A percentile compares a stretch with the other conserved stretches of the same genome.
phyloP scores from a whole-genome alignment of 2,888 invertebrate genomes.

The Alcis repandata region DNA sequence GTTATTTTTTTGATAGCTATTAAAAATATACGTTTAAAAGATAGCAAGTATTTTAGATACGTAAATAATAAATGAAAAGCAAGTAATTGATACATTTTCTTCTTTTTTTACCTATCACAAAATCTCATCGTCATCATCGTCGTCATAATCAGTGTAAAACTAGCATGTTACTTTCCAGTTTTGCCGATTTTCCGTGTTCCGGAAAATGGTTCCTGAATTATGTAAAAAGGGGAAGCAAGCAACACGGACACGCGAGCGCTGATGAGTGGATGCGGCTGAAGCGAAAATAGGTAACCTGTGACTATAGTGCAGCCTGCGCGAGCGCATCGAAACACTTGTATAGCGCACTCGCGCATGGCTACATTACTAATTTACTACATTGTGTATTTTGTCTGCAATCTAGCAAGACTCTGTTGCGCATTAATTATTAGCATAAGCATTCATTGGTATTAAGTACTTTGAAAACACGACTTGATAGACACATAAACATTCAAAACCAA shows the following conservation, averaged over 20 bases:
- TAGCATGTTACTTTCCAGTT: not conserved
- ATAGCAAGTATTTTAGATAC: not conserved
- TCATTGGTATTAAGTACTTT: not conserved
- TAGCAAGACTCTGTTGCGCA: not conserved
- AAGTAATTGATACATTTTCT: not conserved
- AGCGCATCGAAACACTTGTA: slow-evolving; percentile 34
- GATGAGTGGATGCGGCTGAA: slow-evolving; percentile 26
- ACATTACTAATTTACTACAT: not conserved
- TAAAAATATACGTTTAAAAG: no score
- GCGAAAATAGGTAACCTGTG: not conserved
- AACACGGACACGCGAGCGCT: slow-evolving; percentile 39
- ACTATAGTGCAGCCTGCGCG: slow-evolving; percentile 12
- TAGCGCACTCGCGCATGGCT: not conserved
- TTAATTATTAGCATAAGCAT: not conserved
- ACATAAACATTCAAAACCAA: slow-evolving; percentile 5
- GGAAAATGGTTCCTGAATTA: not conserved
- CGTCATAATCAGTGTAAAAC: no score
- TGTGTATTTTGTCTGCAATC: not conserved
- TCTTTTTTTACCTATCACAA: no score
- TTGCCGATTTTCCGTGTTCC: not conserved
- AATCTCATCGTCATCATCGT: no score
- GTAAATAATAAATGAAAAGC: not conserved
- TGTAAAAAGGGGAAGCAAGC: slow-evolving; percentile 31
- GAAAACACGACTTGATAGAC: not conserved
- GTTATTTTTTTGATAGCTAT: no score